Conservation (phyloP, 2,888 invertebrate genomes). For the Resseliella maxima region DNA sequence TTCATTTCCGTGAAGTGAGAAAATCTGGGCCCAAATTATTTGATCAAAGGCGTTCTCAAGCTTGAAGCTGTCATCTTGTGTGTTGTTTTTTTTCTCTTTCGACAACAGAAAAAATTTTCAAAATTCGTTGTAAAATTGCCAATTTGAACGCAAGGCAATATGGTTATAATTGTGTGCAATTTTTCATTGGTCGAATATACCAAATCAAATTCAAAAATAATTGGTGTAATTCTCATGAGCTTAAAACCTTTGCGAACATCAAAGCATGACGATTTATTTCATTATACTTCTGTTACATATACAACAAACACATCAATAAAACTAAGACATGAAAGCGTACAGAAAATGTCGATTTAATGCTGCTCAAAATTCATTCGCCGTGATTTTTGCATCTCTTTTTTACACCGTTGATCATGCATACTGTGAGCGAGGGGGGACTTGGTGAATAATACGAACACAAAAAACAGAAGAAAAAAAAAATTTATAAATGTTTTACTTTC, state of each 20-base stretch:
- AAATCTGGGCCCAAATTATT: not conserved
- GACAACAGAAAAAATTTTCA: not conserved
- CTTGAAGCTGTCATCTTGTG: not conserved
- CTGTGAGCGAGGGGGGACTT: not conserved
- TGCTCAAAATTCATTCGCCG: slow-evolving; percentile 42
- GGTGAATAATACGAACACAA: not conserved
- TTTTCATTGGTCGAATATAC: slow-evolving; percentile 3
- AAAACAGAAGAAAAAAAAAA: not conserved
- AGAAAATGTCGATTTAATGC: slow-evolving; percentile 26
- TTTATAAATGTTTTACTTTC: slow-evolving; percentile 54
- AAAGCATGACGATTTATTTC: slow-evolving; percentile 36
- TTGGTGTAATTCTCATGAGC: slow-evolving; percentile 49
- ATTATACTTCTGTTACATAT: slow-evolving; percentile 42
- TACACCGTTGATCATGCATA: not conserved
- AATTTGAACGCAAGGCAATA: not conserved
- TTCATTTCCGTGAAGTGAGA: slow-evolving; percentile 16
- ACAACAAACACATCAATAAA: not conserved
- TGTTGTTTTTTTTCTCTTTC: not conserved
- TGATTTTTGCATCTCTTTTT: slow-evolving; percentile 45
- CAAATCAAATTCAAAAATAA: slow-evolving; percentile 41
- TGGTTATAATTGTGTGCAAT: not conserved
- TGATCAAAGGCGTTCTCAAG: not conserved
- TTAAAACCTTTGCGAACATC: not conserved
- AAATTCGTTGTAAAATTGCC: slow-evolving; percentile 10
- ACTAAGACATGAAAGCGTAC: not conserved